Base-by-base conservation (phyloP, 2,888 invertebrate genomes). In the Oscheius myriophilus region DNA sequence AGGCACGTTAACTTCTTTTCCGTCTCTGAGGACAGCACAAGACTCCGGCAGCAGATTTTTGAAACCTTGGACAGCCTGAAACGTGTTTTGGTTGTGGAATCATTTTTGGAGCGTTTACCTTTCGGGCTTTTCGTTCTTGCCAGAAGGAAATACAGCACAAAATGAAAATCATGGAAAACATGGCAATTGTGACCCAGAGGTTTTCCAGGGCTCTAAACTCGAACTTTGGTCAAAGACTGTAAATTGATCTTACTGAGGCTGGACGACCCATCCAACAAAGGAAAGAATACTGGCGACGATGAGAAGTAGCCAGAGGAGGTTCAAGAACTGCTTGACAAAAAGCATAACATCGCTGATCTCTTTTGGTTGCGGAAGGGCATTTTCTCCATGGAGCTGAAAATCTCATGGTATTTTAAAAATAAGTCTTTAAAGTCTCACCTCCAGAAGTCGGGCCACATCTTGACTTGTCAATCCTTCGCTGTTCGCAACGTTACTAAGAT, bases 41-140 rank as follows among this genome's bases (percentile, higher is more conserved):
- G 69, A 49, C 33, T 61, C 65, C 2, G 80, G 80, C 18, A 80
- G 64, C 14, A 80, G 73, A 23, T 73, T 73, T 18, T 70, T 43
- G 57, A 80, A 80, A 9, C 80, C 80, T 25, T 68, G 67, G 4
- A 80, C 73, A 18, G 73, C 77, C 51, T 61, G 21, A 33, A 39
- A 42, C 18, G 7, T 49, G 11, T 21, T 42, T 39, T 42, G 14
- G n/a, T 7, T 41, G n/a, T n/a, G n/a, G n/a, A n/a, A n/a, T n/a
- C n/a, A 23, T 41, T 41, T 39, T 42, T 14, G 39, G 6, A n/a
- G 6, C 16, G 7, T 21, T 23, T 14, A 82, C 83, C 64, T 78
- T 72, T 42, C 76, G 77, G 6, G 85, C 82, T 63, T 83, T 84
- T 33, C 78, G 73, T 64, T 85, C 85, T 61, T 85, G 84, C 79